A percentile compares a stretch with the other conserved stretches of the same genome.
phyloP scores from a whole-genome alignment of 1,140 invertebrate genomes.

The Drosophila bocki region DNA sequence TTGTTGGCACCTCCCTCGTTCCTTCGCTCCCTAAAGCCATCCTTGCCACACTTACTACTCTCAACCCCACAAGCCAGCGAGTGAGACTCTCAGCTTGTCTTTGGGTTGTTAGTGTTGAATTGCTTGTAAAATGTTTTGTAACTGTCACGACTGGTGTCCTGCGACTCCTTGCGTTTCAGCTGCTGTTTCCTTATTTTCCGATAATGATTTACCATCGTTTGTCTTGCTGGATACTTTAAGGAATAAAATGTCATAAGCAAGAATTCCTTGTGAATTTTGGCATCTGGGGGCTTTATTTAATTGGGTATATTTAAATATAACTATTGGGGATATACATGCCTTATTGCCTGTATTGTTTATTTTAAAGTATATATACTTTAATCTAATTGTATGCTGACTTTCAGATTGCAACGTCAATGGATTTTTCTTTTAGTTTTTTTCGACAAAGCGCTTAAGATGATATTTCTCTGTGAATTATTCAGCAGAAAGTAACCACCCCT shows the following conservation, averaged over 20 bases:
- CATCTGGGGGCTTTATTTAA: background rate
- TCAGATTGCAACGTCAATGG: background rate
- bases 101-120: constrained; percentile 65
- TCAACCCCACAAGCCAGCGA: constrained; percentile 36
- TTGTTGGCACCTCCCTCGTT: constrained; percentile 2
- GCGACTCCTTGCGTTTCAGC: constrained; percentile 26
- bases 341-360: too few species aligned
- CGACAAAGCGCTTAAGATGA: constrained; percentile 19
- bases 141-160: constrained; percentile 62
- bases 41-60: constrained; percentile 33
- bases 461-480: constrained; percentile 60
- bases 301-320: constrained; percentile 8
- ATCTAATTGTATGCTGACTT: background rate
- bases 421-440: background rate
- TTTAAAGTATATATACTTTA: background rate
- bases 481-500: constrained; percentile 32
- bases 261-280: background rate
- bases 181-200: constrained; percentile 27
- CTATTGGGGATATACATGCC: background rate
- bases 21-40: background rate
- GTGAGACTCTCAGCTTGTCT: constrained; percentile 27
- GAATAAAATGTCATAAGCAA: constrained; percentile 21
- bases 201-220: constrained; percentile 73
- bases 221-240: constrained; percentile 59
- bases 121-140: constrained; percentile 82